These are phyloP conservation scores for Andrena hattorfiana DNA, from an alignment of 2,888 invertebrate genomes.

Conservation along the genomic window DNA sequence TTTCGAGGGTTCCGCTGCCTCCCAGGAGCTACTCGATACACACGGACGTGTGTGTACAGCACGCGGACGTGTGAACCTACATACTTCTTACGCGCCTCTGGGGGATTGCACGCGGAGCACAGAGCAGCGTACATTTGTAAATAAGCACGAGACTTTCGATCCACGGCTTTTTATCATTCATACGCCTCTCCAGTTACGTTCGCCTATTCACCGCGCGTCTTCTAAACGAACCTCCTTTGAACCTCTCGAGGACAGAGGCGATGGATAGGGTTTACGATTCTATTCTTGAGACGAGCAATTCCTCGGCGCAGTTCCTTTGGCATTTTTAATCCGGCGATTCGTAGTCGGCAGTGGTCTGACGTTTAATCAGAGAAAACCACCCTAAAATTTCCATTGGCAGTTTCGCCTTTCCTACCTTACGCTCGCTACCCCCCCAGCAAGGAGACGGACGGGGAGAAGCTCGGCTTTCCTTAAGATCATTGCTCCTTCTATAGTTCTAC, in stretches of 20 bases:
- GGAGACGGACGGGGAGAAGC: too few relatives aligned
- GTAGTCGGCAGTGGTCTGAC: too few relatives aligned
- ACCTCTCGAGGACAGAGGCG: neutral
- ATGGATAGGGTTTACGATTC: neutral
- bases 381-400: neutral
- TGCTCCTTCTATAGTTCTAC: too few relatives aligned
- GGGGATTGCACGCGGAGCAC: neutral
- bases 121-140: slow-evolving; percentile 14
- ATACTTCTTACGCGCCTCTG: slow-evolving; percentile 7
- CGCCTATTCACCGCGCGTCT: slow-evolving; percentile 17
- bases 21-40: slow-evolving; percentile 15
- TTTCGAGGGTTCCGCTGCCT: slow-evolving; percentile 28
- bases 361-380: neutral
- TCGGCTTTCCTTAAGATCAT: too few relatives aligned
- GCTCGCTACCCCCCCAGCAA: too few relatives aligned
- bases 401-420: neutral
- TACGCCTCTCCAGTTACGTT: slow-evolving; percentile 10
- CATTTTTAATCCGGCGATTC: slow-evolving; percentile 9
- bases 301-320: neutral
- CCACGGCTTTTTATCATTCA: slow-evolving; percentile 39
- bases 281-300: neutral
- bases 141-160: slow-evolving; percentile 42
- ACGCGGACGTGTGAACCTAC: neutral
- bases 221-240: slow-evolving; percentile 9
- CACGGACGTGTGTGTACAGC: neutral